A percentile compares a stretch with the other conserved stretches of the same genome.
Conservation (phyloP, 2,113 vertebrate genomes). For the Platycercus adscitus region DNA sequence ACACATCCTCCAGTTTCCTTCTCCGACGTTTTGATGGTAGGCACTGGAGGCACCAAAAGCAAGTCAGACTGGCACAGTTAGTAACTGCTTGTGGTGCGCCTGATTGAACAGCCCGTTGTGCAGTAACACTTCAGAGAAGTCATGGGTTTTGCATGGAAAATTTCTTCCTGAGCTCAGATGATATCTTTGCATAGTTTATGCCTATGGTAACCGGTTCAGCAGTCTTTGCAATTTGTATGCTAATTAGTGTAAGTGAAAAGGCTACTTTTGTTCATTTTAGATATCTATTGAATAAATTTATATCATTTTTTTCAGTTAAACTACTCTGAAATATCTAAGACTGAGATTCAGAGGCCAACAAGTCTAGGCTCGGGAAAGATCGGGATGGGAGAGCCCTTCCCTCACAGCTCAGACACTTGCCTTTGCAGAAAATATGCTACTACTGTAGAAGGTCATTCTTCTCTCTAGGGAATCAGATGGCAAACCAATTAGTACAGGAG, state of each 20-base stretch:
- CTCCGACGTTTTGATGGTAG: not conserved
- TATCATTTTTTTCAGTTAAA: not conserved
- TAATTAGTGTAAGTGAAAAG: slow-evolving; percentile 23
- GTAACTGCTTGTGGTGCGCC: not conserved
- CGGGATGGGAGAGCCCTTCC: not conserved
- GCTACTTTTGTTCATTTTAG: not conserved
- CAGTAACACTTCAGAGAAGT: not conserved
- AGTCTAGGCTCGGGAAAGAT: not conserved
- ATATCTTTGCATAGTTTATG: not conserved
- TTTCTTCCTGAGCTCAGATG: slow-evolving; percentile 21
- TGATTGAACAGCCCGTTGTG: not conserved
- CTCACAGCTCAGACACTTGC: not conserved
- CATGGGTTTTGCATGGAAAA: not conserved
- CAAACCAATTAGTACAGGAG: not conserved
- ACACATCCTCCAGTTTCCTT: not conserved
- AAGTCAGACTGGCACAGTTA: not conserved
- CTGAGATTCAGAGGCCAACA: not conserved
- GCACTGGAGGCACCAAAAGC: not conserved
- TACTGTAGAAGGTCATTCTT: not conserved
- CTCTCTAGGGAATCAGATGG: not conserved
- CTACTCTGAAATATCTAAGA: not conserved
- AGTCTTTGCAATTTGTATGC: slow-evolving; percentile 35
- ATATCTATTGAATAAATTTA: not conserved
- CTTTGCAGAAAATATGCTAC: not conserved
- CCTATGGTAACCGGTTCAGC: not conserved